Conservation (phyloP, 92 coral and sea anemone species). For the Bergia sp. region DNA sequence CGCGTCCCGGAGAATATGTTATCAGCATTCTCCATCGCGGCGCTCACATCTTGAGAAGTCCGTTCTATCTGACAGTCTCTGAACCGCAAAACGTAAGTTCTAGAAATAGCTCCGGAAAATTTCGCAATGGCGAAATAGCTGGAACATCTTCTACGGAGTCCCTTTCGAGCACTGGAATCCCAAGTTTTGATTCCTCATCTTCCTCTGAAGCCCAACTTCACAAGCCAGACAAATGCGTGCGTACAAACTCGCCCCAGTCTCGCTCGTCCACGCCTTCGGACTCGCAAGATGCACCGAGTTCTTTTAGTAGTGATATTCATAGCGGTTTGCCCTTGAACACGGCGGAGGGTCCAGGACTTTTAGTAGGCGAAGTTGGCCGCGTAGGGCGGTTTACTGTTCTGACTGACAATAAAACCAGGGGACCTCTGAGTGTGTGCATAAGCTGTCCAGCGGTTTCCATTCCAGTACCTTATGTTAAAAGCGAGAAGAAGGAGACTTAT, state of each 20-base stretch:
- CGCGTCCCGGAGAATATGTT: conserved; percentile 89
- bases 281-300: background rate
- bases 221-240: background rate
- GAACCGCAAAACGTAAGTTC: conserved; percentile 47
- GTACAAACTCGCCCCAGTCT: conserved; percentile 12
- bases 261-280: conserved; percentile 26
- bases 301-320: background rate
- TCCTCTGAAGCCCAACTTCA: background rate
- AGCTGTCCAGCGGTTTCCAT: conserved; percentile 99
- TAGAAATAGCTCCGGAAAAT: conserved; percentile 10
- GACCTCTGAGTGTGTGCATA: conserved; percentile 97
- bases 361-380: conserved; percentile 90
- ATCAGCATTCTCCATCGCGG: conserved; percentile 91
- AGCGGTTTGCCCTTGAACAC: conserved; percentile 59
- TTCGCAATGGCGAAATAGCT: background rate
- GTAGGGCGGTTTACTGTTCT: conserved; percentile 87
- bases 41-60: conserved; percentile 93
- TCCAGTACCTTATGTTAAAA: conserved; percentile 97
- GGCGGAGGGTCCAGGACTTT: conserved; percentile 93
- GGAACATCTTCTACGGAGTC: conserved; percentile 31
- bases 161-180: conserved; percentile 24
- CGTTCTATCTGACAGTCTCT: conserved; percentile 85
- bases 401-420: conserved; percentile 91
- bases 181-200: conserved; percentile 6
- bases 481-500: conserved; percentile 68